phyloP scores from a whole-genome alignment of 2,888 invertebrate genomes.

The Platycheirus albimanus region DNA sequence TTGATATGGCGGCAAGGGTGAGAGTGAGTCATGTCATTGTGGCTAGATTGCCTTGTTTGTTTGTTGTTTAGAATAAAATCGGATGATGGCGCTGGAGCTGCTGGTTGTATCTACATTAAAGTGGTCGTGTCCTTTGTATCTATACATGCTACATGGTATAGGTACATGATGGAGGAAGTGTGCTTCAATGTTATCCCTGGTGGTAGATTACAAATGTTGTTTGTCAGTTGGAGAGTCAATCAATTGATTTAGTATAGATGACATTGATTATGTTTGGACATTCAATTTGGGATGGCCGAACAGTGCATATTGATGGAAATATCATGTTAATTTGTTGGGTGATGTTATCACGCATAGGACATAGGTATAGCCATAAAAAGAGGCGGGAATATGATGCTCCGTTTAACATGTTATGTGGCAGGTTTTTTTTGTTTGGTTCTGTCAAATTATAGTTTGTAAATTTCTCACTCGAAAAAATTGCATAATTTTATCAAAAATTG shows the following conservation, averaged over 20 bases:
- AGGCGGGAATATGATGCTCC: too few species aligned
- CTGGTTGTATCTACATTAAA: constrained; percentile 14
- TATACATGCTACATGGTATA: neutral
- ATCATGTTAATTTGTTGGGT: constrained; percentile 60
- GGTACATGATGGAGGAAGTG: neutral
- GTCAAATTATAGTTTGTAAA: too few species aligned
- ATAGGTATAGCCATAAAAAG: too few species aligned
- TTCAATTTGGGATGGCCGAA: constrained; percentile 36
- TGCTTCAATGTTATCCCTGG: constrained; percentile 44
- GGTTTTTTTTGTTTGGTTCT: too few species aligned
- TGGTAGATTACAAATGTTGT: constrained; percentile 63
- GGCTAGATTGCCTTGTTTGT: constrained; percentile 64
- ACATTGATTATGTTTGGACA: constrained; percentile 68
- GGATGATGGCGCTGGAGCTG: too few species aligned
- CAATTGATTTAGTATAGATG: constrained; percentile 56
- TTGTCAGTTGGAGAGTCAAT: constrained; percentile 61
- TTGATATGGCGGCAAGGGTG: constrained; percentile 31
- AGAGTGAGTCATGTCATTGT: constrained; percentile 59
- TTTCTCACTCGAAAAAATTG: too few species aligned
- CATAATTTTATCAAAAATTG: too few species aligned
- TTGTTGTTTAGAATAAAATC: constrained; percentile 65
- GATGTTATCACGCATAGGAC: constrained; percentile 12
- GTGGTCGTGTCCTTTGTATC: neutral
- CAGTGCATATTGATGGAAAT: constrained; percentile 37
- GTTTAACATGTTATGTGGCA: too few species aligned